Evolutionary conservation across 2,888 invertebrate genomes (phyloP), one percentile per base, ranked within the genome.

Genomic region (Ormyrus pomaceus): DNA sequence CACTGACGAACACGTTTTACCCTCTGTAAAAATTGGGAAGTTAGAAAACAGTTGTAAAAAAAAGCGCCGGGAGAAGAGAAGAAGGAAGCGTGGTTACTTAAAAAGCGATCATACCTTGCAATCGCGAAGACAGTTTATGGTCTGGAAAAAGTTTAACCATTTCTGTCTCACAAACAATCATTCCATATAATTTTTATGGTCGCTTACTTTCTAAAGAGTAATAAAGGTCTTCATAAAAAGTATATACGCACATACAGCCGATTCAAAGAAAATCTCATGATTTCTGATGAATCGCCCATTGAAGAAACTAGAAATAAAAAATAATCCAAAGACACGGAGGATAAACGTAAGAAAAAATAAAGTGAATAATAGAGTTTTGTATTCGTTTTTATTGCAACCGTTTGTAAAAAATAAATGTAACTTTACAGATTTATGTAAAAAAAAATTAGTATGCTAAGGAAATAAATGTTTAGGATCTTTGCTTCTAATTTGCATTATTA

Each of bases 121-220:
- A 59, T 70, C 46, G 53, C 58, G 58, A 59, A 8, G 72, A 55
- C 50, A 68, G n/a, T 79, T 79, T 75, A 79, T 70, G 62, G 34
- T 74, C 69, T 66, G 50, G 68, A 69, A 74, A 69, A 79, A 79
- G 62, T 79, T 74, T 69, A 69, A 64, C 74, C 74, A 74, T 79
- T 74, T 74, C 74, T 74, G 74, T 64, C 62, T 79, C 45, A 58
- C 74, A 79, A 78, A 78, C 77, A 78, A 79, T 72, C 79, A 74
- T 79, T 79, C 51, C 62, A 69, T 79, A 79, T 79, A 79, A 79
- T 79, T 79, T 79, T 79, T 79, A 74, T 69, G 66, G 74, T 53
- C 46, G 74, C 77, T 77, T 61, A 72, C 45, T 68, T 73, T 73
- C 56, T 6, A 6, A 55, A 69, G 55, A 66, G 78, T 69, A 62